Evolutionary conservation across 92 coral and sea anemone genomes (phyloP).

Genomic region (Epizoanthus ramosus): DNA sequence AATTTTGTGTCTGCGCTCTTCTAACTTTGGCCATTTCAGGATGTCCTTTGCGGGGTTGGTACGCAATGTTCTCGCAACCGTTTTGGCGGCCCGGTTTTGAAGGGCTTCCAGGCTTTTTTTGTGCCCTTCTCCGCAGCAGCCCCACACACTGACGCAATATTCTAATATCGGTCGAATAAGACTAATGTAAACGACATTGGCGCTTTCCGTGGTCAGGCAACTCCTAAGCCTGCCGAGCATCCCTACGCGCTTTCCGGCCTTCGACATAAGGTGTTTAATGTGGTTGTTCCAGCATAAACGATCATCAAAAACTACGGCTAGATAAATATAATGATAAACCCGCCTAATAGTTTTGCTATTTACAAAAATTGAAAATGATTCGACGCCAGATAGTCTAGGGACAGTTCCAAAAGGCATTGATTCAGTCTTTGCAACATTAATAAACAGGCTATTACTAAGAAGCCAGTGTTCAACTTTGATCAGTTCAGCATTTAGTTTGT

Average conservation of each 20-base stretch:
- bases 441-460: too few relatives aligned
- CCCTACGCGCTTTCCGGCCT: conserved; percentile 58
- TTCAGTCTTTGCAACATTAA: background rate
- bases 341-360: conserved; percentile 45
- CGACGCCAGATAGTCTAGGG: conserved; percentile 21
- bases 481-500: conserved; percentile 42
- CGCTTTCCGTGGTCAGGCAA: conserved; percentile 40
- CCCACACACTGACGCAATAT: conserved; percentile 54
- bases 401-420: background rate
- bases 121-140: conserved; percentile 52
- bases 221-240: conserved; percentile 53
- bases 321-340: conserved; percentile 45
- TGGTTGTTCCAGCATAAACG: conserved; percentile 51
- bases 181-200: conserved; percentile 44
- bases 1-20: too few relatives aligned
- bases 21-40: conserved; percentile 39
- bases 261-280: conserved; percentile 31
- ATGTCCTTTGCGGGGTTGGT: conserved; percentile 29
- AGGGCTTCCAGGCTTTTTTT: conserved; percentile 23
- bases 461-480: background rate
- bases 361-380: conserved; percentile 35
- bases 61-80: conserved; percentile 1
- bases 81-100: conserved; percentile 45
- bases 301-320: conserved; percentile 51
- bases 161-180: conserved; percentile 51